Base-by-base conservation (phyloP, 2,797 vertebrate species). In the Luscinia luscinia region DNA sequence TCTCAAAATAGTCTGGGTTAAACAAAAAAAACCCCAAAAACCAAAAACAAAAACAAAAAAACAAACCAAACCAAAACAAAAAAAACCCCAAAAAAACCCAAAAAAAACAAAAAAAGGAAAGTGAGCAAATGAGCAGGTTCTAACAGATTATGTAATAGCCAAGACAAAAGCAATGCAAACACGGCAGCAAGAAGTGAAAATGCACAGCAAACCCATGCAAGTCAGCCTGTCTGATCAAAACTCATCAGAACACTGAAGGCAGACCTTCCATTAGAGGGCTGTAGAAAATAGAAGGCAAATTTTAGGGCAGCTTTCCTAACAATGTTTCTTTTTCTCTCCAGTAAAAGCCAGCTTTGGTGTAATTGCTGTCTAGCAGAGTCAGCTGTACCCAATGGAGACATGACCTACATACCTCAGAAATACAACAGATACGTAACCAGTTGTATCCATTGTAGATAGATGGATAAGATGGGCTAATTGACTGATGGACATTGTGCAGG, bases 371-470 rank as follows among this genome's bases (percentile, higher is more conserved):
- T 83, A 61, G 84, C 70, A 26, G 85, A 95, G 89, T 97, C 96
- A 96, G 94, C 91, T 89, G 79, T 78, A 85, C 82, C 91, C 93
- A 94, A 93, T 73, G 81, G 80, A 94, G 93, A 95, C 24, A 17
- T 96, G 95, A 97, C 96, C 95, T 97, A 97, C 89, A 94, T 97
- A 97, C 87, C 89, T 95, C 12, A 1, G 77, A 86, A 97, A 93
- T 68, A 95, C 85, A 95, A 89, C 63, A 73, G 93, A 83, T 64
- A 76, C 2, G 4, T 67, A 93, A 64, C 55, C 77, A 63, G 49
- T 69, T 3, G 0, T 28, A 73, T 18, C 63, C 67, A 90, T 0
- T 0, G 6, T 0, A 88, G 73, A 89, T 9, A 79, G 70, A 57
- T 49, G 45, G 87, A 94, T 79, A 69, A 93, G 70, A 87, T 40